These are phyloP conservation scores for Steatornis caripensis DNA, from an alignment of 2,113 vertebrate species.

Conservation along the genomic window DNA sequence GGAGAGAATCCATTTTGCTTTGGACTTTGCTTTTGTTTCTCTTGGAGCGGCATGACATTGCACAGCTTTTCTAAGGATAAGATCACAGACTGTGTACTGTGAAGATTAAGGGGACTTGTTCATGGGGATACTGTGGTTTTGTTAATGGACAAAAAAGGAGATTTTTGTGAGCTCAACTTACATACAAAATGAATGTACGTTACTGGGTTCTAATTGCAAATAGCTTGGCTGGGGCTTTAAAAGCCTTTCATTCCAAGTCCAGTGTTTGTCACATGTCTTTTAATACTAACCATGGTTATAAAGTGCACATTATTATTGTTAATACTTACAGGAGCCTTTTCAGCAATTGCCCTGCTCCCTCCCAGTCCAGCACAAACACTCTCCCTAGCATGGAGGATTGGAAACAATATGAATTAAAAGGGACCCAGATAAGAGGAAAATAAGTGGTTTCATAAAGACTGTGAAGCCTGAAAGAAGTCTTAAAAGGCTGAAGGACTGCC, in stretches of 20 bases:
- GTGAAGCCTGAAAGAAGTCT: background rate
- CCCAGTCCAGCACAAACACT: background rate
- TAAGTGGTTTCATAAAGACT: background rate
- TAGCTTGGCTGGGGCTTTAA: constrained; percentile 4
- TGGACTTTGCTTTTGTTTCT: constrained; percentile 16
- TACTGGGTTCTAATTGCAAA: constrained; percentile 24
- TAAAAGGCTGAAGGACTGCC: background rate
- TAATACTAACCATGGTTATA: background rate
- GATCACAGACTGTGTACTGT: background rate
- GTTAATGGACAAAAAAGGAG: constrained; percentile 37
- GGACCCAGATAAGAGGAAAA: background rate
- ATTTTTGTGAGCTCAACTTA: constrained; percentile 1
- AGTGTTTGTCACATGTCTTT: background rate
- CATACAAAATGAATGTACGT: constrained; percentile 23
- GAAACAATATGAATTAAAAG: background rate
- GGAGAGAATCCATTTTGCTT: background rate
- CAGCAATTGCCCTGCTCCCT: background rate
- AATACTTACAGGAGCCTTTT: background rate
- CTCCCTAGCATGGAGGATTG: background rate
- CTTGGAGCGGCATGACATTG: background rate
- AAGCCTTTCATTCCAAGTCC: constrained; percentile 27
- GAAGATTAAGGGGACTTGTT: background rate
- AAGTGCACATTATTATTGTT: background rate
- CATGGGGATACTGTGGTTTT: background rate
- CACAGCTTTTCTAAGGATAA: background rate